Evolutionary conservation across 1,140 invertebrate genomes (phyloP).

Genomic region (Hesperophylax magnus): DNA sequence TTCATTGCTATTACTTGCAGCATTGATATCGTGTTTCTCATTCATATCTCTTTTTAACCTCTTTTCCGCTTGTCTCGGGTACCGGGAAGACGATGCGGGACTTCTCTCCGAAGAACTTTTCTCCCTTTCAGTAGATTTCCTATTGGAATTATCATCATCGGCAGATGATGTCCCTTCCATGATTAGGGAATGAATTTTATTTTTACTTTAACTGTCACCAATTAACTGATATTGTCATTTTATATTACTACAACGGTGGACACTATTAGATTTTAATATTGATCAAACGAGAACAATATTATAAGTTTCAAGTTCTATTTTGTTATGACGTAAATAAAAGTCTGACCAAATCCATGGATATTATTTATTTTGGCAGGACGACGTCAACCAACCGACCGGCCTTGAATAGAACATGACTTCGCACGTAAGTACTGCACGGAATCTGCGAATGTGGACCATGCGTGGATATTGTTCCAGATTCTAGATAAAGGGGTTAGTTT

Average conservation of each 20-base stretch:
- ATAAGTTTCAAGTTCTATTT: slow-evolving; percentile 6
- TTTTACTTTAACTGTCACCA: slow-evolving; percentile 1
- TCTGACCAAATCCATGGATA: slow-evolving; percentile 39
- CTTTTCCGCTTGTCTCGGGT: slow-evolving; percentile 43
- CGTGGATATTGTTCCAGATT: no score
- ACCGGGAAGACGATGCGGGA: background rate
- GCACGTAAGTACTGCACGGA: no score
- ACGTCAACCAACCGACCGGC: background rate
- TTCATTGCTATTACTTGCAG: slow-evolving; percentile 1
- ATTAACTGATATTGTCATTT: slow-evolving; percentile 20
- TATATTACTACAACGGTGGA: background rate
- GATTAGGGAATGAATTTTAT: slow-evolving; percentile 5
- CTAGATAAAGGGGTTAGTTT: no score
- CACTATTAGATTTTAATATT: background rate
- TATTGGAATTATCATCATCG: slow-evolving; percentile 33
- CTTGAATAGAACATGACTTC: no score
- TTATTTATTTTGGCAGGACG: slow-evolving; percentile 22
- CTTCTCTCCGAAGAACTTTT: slow-evolving; percentile 12
- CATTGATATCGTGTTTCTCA: background rate
- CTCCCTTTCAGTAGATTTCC: slow-evolving; percentile 13
- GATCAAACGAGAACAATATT: background rate
- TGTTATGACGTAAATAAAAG: slow-evolving; percentile 45
- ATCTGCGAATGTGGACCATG: no score
- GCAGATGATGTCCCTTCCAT: slow-evolving; percentile 37
- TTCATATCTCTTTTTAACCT: slow-evolving; percentile 40